These are phyloP conservation scores for Protonibea diacanthus DNA, from an alignment of 2,797 vertebrate species.

Conservation along the genomic window DNA sequence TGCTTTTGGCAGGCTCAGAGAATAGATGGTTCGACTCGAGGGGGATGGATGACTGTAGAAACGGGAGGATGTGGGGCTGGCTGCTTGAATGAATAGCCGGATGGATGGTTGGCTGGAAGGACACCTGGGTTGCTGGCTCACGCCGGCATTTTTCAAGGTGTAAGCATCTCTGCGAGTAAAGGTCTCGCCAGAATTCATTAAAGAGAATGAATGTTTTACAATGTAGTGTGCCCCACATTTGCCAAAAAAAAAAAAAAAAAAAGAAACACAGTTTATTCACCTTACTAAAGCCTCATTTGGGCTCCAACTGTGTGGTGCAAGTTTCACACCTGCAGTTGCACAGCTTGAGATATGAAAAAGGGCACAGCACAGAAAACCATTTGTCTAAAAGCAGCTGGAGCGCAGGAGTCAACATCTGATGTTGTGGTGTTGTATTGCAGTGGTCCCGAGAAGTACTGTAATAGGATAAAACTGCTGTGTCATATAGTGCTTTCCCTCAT, in stretches of 20 bases:
- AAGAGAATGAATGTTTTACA: neutral
- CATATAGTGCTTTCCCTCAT: conserved; percentile 15
- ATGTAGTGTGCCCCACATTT: neutral
- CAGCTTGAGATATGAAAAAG: neutral
- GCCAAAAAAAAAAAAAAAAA: neutral
- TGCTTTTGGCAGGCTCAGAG: conserved; percentile 19
- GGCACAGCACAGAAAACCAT: neutral
- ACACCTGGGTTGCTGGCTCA: conserved; percentile 39
- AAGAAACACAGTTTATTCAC: neutral
- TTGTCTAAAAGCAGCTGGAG: conserved; percentile 27
- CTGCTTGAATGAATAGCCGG: conserved; percentile 39
- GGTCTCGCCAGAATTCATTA: conserved; percentile 21
- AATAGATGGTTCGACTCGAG: conserved; percentile 8
- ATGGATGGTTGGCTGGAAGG: conserved; percentile 34
- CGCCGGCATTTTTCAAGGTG: conserved; percentile 8
- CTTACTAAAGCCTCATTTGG: conserved; percentile 10
- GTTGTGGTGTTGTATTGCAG: neutral
- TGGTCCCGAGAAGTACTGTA: conserved; percentile 11
- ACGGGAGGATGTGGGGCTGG: conserved; percentile 37
- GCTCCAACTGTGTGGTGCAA: neutral
- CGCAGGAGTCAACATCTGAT: conserved; percentile 16
- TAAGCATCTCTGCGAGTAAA: conserved; percentile 27
- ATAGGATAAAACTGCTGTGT: conserved; percentile 26
- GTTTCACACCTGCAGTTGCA: conserved; percentile 26
- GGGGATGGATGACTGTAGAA: conserved; percentile 36